Percentiles rank a stretch among this genome's conserved stretches.
Evolutionary conservation across 2,888 invertebrate species (phyloP).

Genomic region (Lomographa bimaculata): DNA sequence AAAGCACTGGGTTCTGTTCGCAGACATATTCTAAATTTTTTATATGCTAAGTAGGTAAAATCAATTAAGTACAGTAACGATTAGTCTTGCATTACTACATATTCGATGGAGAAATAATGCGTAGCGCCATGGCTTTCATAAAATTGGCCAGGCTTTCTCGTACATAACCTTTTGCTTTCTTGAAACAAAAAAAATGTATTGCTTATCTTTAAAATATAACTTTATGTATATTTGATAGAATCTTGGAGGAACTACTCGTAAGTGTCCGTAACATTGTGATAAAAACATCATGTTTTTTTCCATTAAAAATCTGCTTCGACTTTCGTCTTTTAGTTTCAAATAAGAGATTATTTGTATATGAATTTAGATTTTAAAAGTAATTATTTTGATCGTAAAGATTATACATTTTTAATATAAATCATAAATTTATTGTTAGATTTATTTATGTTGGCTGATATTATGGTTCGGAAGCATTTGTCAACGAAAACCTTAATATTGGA

Average conservation of each 20-base stretch:
- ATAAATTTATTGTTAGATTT: conserved; percentile 69
- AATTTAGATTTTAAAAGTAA: conserved; percentile 72
- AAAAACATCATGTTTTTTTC: conserved; percentile 77
- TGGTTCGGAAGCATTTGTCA: conserved; percentile 76
- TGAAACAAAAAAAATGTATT: conserved; percentile 58
- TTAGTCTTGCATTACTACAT: no score
- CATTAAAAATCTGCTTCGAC: conserved; percentile 69
- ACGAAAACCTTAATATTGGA: conserved; percentile 70
- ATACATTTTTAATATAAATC: conserved; percentile 61
- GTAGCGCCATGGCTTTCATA: conserved; percentile 15
- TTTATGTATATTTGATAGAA: conserved; percentile 81
- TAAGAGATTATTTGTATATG: conserved; percentile 82
- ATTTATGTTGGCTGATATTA: conserved; percentile 67
- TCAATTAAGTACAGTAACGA: no score
- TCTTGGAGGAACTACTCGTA: conserved; percentile 60
- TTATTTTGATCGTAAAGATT: conserved; percentile 67
- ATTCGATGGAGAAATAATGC: neutral
- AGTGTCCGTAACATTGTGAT: conserved; percentile 81
- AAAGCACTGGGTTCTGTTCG: conserved; percentile 72
- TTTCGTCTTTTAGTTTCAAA: conserved; percentile 72
- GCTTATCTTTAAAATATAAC: conserved; percentile 73
- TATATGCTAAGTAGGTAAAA: conserved; percentile 29
- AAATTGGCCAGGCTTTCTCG: conserved; percentile 18
- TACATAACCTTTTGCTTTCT: conserved; percentile 72
- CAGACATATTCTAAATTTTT: conserved; percentile 25